phyloP scores from a whole-genome alignment of 2,113 vertebrate genomes.

The Prinia subflava region DNA sequence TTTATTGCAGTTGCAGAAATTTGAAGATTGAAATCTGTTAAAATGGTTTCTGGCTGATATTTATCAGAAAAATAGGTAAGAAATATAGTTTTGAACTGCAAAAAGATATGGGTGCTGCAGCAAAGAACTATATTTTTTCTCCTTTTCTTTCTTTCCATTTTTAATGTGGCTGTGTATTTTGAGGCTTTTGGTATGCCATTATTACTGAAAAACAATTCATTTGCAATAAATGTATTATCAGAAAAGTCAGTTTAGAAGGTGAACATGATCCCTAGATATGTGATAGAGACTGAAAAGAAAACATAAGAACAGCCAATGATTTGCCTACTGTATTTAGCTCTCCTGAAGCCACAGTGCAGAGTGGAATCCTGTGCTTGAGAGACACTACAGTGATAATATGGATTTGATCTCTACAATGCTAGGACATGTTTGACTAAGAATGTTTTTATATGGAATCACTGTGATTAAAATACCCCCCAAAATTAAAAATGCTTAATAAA shows the following conservation, averaged over 20 bases:
- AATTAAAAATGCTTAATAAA: background rate
- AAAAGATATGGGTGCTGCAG: background rate
- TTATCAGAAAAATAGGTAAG: constrained; percentile 5
- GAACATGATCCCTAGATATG: background rate
- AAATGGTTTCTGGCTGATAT: background rate
- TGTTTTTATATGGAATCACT: background rate
- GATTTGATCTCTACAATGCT: background rate
- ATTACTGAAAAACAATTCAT: background rate
- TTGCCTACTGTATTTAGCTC: background rate
- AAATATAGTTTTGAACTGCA: background rate
- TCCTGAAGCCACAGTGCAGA: background rate
- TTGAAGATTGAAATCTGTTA: background rate
- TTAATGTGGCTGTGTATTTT: background rate
- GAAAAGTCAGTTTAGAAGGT: background rate
- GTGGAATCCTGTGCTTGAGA: background rate
- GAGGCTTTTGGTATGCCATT: background rate
- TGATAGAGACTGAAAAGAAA: background rate
- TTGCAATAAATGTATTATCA: background rate
- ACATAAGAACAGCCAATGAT: background rate
- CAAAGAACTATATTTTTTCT: background rate
- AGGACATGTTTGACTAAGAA: background rate
- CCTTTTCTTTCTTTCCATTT: background rate
- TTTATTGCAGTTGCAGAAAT: background rate
- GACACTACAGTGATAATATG: background rate
- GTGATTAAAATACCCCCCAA: background rate